Evolutionary conservation across 2,797 vertebrate species (phyloP).

Genomic region (Hippocampus kuda): DNA sequence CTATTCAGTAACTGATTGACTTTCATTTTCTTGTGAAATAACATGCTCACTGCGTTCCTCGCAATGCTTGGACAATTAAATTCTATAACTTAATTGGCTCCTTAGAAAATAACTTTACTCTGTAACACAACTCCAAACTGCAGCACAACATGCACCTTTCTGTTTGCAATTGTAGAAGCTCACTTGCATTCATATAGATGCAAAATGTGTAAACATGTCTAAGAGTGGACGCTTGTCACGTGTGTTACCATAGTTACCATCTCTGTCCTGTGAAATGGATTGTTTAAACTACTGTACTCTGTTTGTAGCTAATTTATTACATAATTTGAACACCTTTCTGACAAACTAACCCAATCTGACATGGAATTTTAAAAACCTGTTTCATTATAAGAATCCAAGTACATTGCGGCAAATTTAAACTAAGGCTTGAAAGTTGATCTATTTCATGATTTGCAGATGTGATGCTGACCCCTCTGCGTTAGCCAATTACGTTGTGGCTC

Average conservation of each 20-base stretch:
- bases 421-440: not conserved
- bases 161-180: not conserved
- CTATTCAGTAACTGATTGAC: not conserved
- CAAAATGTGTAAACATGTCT: not conserved
- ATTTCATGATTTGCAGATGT: slow-evolving; percentile 58
- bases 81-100: not conserved
- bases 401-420: not conserved
- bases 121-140: not conserved
- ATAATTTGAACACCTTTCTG: too few species aligned
- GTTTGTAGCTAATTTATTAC: not conserved
- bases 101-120: slow-evolving; percentile 9
- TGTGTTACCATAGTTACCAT: not conserved
- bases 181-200: not conserved
- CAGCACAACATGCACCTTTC: not conserved
- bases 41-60: not conserved
- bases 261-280: not conserved
- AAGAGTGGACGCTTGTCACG: not conserved
- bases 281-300: too few species aligned
- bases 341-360: too few species aligned
- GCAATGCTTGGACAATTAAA: too few species aligned
- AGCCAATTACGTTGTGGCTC: slow-evolving; percentile 96
- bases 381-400: not conserved
- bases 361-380: not conserved
- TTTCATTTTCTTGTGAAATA: not conserved
- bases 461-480: slow-evolving; percentile 94